These are phyloP conservation scores for Lepus americanus DNA, from an alignment of 2,113 vertebrate genomes.

Conservation along the genomic window DNA sequence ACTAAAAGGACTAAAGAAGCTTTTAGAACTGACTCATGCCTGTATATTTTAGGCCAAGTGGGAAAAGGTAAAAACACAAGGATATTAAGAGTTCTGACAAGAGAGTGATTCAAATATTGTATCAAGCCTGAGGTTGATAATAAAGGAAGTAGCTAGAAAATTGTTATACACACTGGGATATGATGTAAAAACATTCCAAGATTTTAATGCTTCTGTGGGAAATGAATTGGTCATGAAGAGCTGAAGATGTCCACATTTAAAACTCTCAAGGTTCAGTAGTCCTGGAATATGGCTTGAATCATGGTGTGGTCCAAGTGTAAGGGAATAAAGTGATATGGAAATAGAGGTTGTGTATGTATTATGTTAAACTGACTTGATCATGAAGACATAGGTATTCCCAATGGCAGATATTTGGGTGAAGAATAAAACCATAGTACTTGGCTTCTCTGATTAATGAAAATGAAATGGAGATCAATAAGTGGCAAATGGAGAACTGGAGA, in stretches of 20 bases:
- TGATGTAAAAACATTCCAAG: background rate
- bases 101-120: background rate
- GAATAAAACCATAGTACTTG: background rate
- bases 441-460: background rate
- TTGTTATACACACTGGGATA: background rate
- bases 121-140: background rate
- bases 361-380: background rate
- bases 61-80: background rate
- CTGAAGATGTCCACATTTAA: background rate
- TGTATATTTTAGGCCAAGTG: background rate
- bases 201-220: background rate
- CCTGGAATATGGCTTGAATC: background rate
- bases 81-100: background rate
- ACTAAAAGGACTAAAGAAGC: background rate
- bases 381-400: rapidly evolving
- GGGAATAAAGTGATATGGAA: background rate
- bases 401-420: background rate
- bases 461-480: background rate
- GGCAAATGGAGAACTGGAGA: background rate
- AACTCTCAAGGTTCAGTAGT: background rate
- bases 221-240: background rate
- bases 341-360: background rate
- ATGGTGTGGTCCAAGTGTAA: background rate
- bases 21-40: background rate
- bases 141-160: background rate